Conservation (phyloP, 2,797 vertebrate genomes). For the Neomorphus geoffroyi region DNA sequence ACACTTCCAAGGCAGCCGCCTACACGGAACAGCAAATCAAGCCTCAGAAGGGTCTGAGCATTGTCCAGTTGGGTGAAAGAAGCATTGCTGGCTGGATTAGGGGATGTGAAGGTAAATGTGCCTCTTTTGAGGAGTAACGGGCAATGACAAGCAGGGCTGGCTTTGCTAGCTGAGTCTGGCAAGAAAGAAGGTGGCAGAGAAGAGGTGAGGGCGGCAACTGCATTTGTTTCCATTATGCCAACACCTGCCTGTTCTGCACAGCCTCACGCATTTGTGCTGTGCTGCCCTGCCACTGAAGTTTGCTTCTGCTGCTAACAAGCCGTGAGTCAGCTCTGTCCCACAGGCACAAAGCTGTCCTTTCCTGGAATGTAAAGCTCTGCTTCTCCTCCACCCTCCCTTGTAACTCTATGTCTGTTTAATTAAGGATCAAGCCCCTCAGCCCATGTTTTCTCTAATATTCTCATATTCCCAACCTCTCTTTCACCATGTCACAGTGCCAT, state of each 20-base stretch:
- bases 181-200: neutral
- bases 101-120: neutral
- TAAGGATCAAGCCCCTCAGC: neutral
- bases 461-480: neutral
- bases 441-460: neutral
- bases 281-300: accelerated
- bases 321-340: neutral
- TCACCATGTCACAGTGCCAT: neutral
- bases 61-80: neutral
- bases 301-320: neutral
- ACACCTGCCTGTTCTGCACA: neutral
- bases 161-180: neutral
- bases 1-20: neutral
- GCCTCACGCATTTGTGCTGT: accelerated
- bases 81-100: neutral
- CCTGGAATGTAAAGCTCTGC: neutral
- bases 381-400: neutral
- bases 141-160: neutral
- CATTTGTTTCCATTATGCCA: neutral
- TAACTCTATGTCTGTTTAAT: neutral
- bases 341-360: neutral
- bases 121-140: neutral
- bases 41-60: neutral
- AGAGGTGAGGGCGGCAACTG: neutral
- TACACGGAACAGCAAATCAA: neutral